phyloP scores from a whole-genome alignment of 2,888 invertebrate genomes.

The Schrankia costaestrigalis region DNA sequence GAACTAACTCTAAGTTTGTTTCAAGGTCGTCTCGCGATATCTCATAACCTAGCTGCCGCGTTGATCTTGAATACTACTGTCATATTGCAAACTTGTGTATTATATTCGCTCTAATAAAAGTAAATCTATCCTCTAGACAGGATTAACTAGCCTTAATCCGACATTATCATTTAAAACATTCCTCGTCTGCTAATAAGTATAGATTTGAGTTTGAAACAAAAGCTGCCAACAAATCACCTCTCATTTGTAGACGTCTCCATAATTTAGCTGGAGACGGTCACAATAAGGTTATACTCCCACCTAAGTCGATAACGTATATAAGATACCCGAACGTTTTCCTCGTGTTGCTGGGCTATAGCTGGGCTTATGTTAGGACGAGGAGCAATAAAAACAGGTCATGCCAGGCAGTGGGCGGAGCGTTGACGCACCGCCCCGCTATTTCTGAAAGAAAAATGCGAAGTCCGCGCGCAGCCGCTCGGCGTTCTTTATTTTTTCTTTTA shows the following conservation, averaged over 20 bases:
- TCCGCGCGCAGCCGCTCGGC: constrained; percentile 75
- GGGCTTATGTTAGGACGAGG: constrained; percentile 63
- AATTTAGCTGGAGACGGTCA: constrained; percentile 54
- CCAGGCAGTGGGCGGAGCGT: constrained; percentile 64
- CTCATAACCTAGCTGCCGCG: constrained; percentile 47
- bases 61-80: constrained; percentile 39
- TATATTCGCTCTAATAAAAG: constrained; percentile 26
- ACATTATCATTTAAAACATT: constrained; percentile 35
- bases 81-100: constrained; percentile 32
- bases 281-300: constrained; percentile 52
- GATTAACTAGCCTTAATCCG: constrained; percentile 24
- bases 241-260: constrained; percentile 58
- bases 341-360: constrained; percentile 65
- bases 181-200: constrained; percentile 25
- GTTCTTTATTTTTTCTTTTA: constrained; percentile 80
- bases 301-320: constrained; percentile 64
- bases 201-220: constrained; percentile 30
- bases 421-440: constrained; percentile 67
- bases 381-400: constrained; percentile 78
- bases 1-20: constrained; percentile 73
- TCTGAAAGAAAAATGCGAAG: constrained; percentile 77
- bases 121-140: no score
- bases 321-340: constrained; percentile 71
- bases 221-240: constrained; percentile 53
- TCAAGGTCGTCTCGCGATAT: constrained; percentile 68